Evolutionary conservation across 2,888 invertebrate genomes (phyloP), one percentile per base, ranked within the genome.

Genomic region (Hyles lineata): DNA sequence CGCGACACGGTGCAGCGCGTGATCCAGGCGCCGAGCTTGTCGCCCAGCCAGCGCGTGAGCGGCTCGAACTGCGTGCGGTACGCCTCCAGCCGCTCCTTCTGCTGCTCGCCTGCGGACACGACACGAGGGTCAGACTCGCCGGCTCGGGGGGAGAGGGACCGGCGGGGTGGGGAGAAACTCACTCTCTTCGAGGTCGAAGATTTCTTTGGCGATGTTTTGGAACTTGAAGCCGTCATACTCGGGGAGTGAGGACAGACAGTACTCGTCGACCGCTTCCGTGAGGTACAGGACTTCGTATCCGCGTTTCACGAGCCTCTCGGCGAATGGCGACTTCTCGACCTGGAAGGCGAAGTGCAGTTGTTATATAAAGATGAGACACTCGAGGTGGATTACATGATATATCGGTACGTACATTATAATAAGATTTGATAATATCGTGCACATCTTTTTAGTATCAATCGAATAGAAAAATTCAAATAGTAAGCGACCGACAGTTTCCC

Each of bases 121-220:
- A 17, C 35, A 25, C 32, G 29, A 3, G 4, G 11, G 35, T 35
- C 9, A 35, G 35, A 15, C 15, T 23, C n/a, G 19, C 15, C 58
- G 21, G 52, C 25, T 19, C 25, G 23, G n/a, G 19, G n/a, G 55
- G 55, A 19, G n/a, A 6, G n/a, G 0, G 55, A 6, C 7, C 6
- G 19, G 55, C n/a, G 2, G 21, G 32, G 29, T 5, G 21, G 23
- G 23, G 11, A 25, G 21, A 2, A 8, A 84, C 92, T 89, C 80
- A 92, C 96, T 95, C 85, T 98, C 98, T 63, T 97, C 96, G 11
- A 99, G 92, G 79, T 97, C 96, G 88, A 99, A 97, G 52, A 99
- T 99, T 95, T 99, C 99, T 94, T 99, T 99, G 81, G 99, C 99
- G 72, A 99, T 98, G 90, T 99, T 99, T 94, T 99, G 99, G 97